These are phyloP conservation scores for Enteromius radiatus DNA, from an alignment of 2,797 vertebrate genomes.

Conservation along the genomic window DNA sequence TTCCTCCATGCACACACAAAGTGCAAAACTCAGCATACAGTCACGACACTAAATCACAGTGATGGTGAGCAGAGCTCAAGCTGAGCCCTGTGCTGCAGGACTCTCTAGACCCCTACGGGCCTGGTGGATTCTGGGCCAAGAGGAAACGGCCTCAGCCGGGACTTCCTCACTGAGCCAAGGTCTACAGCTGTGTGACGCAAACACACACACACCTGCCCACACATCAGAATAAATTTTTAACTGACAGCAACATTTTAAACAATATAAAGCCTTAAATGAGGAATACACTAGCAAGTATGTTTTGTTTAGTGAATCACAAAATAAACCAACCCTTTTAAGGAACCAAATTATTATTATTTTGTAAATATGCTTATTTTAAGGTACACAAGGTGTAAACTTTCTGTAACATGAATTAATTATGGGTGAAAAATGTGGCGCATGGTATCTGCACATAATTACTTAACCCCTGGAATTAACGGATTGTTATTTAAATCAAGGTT, in stretches of 20 bases:
- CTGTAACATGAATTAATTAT: too few species aligned
- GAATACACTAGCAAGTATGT: not conserved
- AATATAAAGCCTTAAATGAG: conserved; percentile 22
- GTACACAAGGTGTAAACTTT: too few species aligned
- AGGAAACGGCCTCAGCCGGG: conserved; percentile 79
- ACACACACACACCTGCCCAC: conserved; percentile 64
- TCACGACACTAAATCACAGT: conserved; percentile 33
- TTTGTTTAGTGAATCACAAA: not conserved
- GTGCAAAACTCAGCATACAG: conserved; percentile 36
- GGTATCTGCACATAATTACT: too few species aligned
- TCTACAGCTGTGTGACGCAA: conserved; percentile 64
- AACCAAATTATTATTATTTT: not conserved
- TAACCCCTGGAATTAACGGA: too few species aligned
- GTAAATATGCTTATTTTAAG: not conserved
- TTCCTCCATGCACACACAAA: conserved; percentile 42
- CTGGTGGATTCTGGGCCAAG: conserved; percentile 66
- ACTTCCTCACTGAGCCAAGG: conserved; percentile 70
- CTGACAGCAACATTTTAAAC: conserved; percentile 28
- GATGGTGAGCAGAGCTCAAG: conserved; percentile 31
- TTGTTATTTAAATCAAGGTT: too few species aligned
- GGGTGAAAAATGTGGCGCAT: too few species aligned
- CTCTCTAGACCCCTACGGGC: conserved; percentile 63
- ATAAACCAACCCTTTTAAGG: conserved; percentile 9
- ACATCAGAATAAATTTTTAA: conserved; percentile 29
- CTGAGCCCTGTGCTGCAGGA: conserved; percentile 66